Conservation (phyloP, 2,113 vertebrate species). For the Apodemus sylvaticus region DNA sequence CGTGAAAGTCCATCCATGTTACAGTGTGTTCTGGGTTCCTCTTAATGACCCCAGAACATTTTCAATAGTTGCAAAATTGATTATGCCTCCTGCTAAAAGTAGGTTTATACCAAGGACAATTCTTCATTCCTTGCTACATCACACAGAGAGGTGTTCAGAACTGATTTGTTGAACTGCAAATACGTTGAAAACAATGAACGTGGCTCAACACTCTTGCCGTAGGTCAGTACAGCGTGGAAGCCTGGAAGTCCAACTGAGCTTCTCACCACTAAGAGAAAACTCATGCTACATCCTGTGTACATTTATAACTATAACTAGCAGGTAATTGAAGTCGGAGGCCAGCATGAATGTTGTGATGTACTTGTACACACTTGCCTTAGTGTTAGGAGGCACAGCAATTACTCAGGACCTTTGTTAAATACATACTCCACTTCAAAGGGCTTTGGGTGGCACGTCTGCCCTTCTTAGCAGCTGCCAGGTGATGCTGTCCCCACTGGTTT, state of each 20-base stretch:
- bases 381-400: not conserved
- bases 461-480: not conserved
- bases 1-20: not conserved
- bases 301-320: not conserved
- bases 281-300: not conserved
- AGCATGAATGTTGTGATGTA: not conserved
- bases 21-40: not conserved
- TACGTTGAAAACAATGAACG: not conserved
- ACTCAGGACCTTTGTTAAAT: not conserved
- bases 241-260: not conserved
- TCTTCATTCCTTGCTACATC: not conserved
- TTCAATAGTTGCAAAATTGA: not conserved
- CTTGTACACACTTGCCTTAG: not conserved
- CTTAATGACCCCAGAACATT: not conserved
- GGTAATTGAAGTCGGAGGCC: slow-evolving; percentile 6
- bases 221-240: not conserved
- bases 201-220: not conserved
- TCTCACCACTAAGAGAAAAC: slow-evolving; percentile 5
- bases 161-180: not conserved
- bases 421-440: not conserved
- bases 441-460: not conserved
- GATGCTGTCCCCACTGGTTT: no score
- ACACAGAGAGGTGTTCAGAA: not conserved
- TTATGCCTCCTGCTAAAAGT: not conserved
- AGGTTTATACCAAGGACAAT: not conserved